phyloP scores from a whole-genome alignment of 2,797 vertebrate genomes.

The Artibeus jamaicensis region DNA sequence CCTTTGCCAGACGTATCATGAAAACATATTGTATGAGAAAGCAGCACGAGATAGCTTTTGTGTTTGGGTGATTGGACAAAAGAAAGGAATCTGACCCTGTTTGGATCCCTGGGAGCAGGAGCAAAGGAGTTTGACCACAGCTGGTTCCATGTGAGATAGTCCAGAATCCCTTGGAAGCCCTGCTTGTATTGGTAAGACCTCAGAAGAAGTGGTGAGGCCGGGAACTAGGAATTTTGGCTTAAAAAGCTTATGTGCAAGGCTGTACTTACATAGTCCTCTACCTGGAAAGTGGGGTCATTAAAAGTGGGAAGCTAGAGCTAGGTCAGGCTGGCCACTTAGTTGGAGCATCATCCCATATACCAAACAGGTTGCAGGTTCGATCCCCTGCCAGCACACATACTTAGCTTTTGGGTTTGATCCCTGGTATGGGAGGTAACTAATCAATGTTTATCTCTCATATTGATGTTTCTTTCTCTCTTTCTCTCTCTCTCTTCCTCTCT shows the following conservation, averaged over 20 bases:
- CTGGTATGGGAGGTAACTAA: background rate
- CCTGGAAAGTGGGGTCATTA: background rate
- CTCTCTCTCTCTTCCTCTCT: too few relatives aligned
- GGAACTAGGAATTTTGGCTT: background rate
- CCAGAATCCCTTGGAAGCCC: background rate
- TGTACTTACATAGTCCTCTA: background rate
- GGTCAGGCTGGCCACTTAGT: background rate
- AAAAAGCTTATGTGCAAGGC: background rate
- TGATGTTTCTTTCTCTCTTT: background rate
- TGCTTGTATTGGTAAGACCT: background rate
- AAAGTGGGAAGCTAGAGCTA: background rate
- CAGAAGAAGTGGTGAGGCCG: background rate
- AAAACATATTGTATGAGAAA: background rate
- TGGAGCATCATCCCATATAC: background rate
- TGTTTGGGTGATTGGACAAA: background rate
- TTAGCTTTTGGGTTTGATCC: background rate
- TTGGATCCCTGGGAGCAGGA: background rate
- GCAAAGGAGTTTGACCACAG: background rate
- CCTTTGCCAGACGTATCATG: background rate
- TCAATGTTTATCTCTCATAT: background rate
- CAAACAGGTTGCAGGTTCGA: background rate
- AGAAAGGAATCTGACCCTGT: background rate
- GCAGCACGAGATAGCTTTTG: background rate
- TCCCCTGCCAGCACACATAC: background rate
- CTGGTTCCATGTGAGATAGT: background rate